Base-by-base conservation (phyloP, 2,888 invertebrate genomes). In the Tipula confusa region DNA sequence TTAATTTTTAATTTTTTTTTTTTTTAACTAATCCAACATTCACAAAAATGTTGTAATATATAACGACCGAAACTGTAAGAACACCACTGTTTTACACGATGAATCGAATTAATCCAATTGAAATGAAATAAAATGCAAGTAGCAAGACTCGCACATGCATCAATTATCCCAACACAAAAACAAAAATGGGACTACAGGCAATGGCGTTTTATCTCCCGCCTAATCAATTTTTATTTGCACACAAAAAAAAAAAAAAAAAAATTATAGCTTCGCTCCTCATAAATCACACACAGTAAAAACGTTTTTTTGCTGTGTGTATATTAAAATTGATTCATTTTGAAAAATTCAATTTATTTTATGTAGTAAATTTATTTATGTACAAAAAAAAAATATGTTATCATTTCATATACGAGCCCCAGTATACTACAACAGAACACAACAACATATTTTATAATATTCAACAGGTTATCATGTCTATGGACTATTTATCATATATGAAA, bases 321-420 rank as follows among this genome's bases (percentile, higher is more conserved):
- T 18, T 7, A 24, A 64, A 64, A 64, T 64, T 64, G 64, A 64
- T 64, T 64, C 64, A 64, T 64, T 64, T 64, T 64, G 64, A 24
- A 15, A 64, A 64, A 64, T 64, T 64, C 64, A 64, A 64, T 64
- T 64, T 64, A 64, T 64, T 64, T 64, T 64, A 64, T 64, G 64
- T 24, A 24, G 64, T 64, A 64, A 64, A 64, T 24, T 64, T 64
- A 64, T 64, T n/a, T n/a, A 64, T 24, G 31, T 31, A 31, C 7
- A 64, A 64, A 64, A 64, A 24, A n/a, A 64, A 64, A 64, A 24
- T 24, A 64, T 64, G 24, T 64, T 64, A 64, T 24, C 64, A 64
- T 64, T 33, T 24, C 64, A n/a, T 64, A 64, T 24, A 64, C 64
- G 64, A 64, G 64, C 24, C 24, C n/a, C 24, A 64, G 24, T 64